Base-by-base conservation (phyloP, 2,888 invertebrate species). In the Drosophila limbata region DNA sequence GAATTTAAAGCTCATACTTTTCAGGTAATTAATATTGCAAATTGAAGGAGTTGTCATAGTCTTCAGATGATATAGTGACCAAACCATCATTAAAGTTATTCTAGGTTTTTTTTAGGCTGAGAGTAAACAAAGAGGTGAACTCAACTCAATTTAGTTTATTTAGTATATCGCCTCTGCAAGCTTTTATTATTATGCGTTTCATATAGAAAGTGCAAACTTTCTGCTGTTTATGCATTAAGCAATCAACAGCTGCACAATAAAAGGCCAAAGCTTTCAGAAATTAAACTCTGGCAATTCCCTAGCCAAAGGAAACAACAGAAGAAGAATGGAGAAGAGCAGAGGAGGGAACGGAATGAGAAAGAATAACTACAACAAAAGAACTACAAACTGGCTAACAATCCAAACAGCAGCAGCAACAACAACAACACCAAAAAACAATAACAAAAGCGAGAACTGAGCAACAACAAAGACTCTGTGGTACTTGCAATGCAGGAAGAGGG, bases 341-440 rank as follows among this genome's bases (percentile, higher is more conserved):
- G n/a, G 15, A 35, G n/a, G 17, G 2, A 15, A 15, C 6, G 6
- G 3, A 10, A 17, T 13, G 31, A 31, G 45, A 13, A 44, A 28
- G 57, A 37, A 45, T 45, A 59, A 53, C 35, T 42, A 42, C 66
- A 63, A 70, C 63, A 75, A 75, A 75, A 71, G 57, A 75, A 63
- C 67, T 67, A 66, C 59, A 77, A 76, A 73, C 77, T 77, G 77
- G 62, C 73, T 77, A 62, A 68, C 81, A 80, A 72, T 61, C 66
- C 77, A 72, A 72, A 72, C 72, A 80, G 56, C 40, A 25, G 60
- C 31, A 42, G 66, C 53, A 55, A 42, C 53, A 33, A 42, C 17
- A 17, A 57, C 48, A 80, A 81, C 8, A 28, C 8, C 6, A 28
- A 1, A 28, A 28, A 28, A 28, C 28, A 35, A 42, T 31, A 19